Percentiles rank a stretch among this genome's conserved stretches.
Evolutionary conservation across 2,888 invertebrate genomes (phyloP).

Genomic region (Blastobasis lacticolella): DNA sequence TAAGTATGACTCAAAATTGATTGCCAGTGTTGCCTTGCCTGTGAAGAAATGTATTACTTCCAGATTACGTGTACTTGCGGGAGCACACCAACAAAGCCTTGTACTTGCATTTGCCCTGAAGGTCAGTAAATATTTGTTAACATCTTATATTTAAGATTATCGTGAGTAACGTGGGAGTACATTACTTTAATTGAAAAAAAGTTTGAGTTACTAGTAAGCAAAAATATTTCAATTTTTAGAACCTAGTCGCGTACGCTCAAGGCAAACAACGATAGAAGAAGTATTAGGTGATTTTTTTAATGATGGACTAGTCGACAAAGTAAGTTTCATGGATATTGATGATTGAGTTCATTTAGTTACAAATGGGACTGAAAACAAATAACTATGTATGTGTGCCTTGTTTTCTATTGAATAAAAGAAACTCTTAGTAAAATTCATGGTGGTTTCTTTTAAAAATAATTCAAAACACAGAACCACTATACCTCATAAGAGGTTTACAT

Average conservation of each 20-base stretch:
- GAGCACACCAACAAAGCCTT: constrained; percentile 17
- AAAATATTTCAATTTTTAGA: constrained; percentile 35
- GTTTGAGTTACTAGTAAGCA: constrained; percentile 6
- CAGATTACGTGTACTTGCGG: constrained; percentile 30
- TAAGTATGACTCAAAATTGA: too few species aligned
- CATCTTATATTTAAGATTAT: constrained; percentile 3
- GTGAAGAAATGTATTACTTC: constrained; percentile 6
- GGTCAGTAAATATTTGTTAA: constrained; percentile 27
- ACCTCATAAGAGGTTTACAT: constrained; percentile 4
- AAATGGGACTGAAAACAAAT: neutral
- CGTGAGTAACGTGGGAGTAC: constrained; percentile 44
- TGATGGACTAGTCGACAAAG: constrained; percentile 42
- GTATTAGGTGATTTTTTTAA: constrained; percentile 40
- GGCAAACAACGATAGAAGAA: constrained; percentile 46
- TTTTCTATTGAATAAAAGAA: constrained; percentile 17
- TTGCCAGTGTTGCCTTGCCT: too few species aligned
- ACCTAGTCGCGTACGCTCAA: constrained; percentile 25
- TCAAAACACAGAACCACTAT: constrained; percentile 29
- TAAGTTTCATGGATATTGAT: constrained; percentile 36
- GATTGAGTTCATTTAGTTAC: too few species aligned
- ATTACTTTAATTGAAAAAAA: constrained; percentile 11
- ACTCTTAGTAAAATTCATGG: constrained; percentile 22
- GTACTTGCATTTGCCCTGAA: constrained; percentile 18
- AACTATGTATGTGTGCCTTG: neutral
- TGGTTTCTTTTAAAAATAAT: constrained; percentile 35